phyloP scores from a whole-genome alignment of 2,888 invertebrate genomes.

The Chalcis sispes region DNA sequence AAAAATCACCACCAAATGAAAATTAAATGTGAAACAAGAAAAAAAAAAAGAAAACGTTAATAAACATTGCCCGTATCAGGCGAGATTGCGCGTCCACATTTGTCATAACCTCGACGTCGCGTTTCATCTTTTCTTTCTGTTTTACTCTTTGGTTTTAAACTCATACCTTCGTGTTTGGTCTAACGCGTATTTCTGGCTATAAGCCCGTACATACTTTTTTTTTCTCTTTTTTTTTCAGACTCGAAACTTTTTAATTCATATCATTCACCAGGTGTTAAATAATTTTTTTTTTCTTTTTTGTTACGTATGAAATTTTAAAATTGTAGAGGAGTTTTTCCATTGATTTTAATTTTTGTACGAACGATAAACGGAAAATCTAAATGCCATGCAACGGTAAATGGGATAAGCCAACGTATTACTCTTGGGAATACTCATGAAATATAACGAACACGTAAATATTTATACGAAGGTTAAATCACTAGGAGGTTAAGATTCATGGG shows the following conservation, averaged over 20 bases:
- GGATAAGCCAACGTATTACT: constrained; percentile 13
- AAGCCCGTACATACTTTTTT: background rate
- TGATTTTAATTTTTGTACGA: background rate
- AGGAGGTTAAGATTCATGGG: background rate
- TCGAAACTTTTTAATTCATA: too few relatives aligned
- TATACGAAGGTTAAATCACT: background rate
- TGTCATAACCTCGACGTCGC: constrained; percentile 37
- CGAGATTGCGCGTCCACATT: constrained; percentile 47
- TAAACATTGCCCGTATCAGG: constrained; percentile 6
- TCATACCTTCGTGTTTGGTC: too few relatives aligned
- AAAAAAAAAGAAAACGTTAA: background rate
- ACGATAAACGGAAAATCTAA: background rate
- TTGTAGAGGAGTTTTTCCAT: constrained; percentile 4
- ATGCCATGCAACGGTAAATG: constrained; percentile 18
- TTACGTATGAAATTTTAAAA: background rate
- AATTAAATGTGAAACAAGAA: background rate
- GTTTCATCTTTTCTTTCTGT: background rate
- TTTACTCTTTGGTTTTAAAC: background rate
- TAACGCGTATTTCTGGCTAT: background rate
- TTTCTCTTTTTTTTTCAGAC: too few relatives aligned
- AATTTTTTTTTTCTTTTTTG: background rate
- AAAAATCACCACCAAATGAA: too few relatives aligned
- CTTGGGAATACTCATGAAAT: constrained; percentile 7
- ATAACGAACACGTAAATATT: constrained; percentile 8
- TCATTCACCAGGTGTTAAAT: background rate